These are phyloP conservation scores for Zelleria hepariella DNA, from an alignment of 2,888 invertebrate genomes.

Conservation along the genomic window DNA sequence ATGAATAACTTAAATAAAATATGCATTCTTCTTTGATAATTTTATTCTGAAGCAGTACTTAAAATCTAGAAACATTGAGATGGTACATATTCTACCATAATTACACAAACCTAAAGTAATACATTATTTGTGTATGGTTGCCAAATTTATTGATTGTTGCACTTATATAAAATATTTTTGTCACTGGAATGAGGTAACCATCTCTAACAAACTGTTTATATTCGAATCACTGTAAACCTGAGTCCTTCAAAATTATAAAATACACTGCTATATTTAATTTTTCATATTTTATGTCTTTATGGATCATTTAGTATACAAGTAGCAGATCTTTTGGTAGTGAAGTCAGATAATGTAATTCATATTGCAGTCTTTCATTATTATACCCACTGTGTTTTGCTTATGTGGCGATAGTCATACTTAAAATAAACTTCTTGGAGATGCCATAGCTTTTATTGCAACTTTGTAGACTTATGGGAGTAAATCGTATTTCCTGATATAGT, in stretches of 20 bases:
- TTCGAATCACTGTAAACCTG: not conserved
- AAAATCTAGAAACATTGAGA: conserved; percentile 40
- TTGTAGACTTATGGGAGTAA: conserved; percentile 42
- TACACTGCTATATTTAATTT: not conserved
- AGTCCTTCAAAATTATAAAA: not conserved
- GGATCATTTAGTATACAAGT: too few species aligned
- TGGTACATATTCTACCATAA: conserved; percentile 27
- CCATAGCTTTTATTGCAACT: conserved; percentile 45
- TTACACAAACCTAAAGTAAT: conserved; percentile 5
- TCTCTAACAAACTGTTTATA: not conserved
- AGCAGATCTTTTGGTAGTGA: not conserved
- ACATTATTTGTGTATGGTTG: conserved; percentile 3
- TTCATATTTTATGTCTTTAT: too few species aligned
- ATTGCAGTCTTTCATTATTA: not conserved
- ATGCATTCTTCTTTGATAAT: conserved; percentile 29
- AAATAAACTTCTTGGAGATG: conserved; percentile 25
- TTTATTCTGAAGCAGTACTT: conserved; percentile 59
- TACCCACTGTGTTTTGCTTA: not conserved
- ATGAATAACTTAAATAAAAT: not conserved
- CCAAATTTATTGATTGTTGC: not conserved
- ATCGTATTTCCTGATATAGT: conserved; percentile 48
- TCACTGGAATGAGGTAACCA: not conserved
- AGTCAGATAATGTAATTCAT: not conserved
- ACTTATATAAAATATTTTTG: not conserved
- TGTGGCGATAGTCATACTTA: not conserved